These are phyloP conservation scores for Alviniconcha strummeri DNA, from an alignment of 2,888 invertebrate species.

Conservation along the genomic window DNA sequence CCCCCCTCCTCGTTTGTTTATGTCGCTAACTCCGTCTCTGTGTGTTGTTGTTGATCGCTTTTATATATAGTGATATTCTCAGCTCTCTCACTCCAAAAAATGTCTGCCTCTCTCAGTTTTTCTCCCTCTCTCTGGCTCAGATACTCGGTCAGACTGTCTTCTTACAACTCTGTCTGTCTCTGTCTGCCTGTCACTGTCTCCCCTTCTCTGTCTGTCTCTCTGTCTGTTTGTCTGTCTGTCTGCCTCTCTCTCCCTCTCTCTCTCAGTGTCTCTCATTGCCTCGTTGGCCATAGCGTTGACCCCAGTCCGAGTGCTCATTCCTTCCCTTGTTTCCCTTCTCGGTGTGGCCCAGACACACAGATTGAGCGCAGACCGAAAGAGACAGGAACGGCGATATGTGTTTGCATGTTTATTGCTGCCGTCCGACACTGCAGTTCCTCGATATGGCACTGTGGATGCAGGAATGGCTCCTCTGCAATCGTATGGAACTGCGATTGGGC, in stretches of 20 bases:
- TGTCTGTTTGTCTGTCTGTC: slow-evolving; percentile 9
- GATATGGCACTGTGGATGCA: no score
- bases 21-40: neutral
- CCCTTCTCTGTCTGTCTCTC: slow-evolving; percentile 6
- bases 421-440: no score
- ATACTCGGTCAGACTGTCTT: neutral
- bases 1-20: neutral
- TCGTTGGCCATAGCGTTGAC: neutral
- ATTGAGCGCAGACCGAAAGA: no score
- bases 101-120: neutral
- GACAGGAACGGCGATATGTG: no score
- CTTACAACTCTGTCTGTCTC: neutral
- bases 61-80: neutral
- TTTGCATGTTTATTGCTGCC: no score
- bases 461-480: no score
- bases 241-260: neutral
- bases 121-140: neutral
- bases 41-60: neutral
- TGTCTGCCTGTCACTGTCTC: neutral
- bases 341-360: no score
- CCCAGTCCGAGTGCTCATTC: no score
- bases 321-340: no score
- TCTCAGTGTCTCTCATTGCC: neutral
- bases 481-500: no score
- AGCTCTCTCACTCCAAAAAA: neutral